Base-by-base conservation (phyloP, 2,113 vertebrate genomes). In the Tragelaphus buxtoni region DNA sequence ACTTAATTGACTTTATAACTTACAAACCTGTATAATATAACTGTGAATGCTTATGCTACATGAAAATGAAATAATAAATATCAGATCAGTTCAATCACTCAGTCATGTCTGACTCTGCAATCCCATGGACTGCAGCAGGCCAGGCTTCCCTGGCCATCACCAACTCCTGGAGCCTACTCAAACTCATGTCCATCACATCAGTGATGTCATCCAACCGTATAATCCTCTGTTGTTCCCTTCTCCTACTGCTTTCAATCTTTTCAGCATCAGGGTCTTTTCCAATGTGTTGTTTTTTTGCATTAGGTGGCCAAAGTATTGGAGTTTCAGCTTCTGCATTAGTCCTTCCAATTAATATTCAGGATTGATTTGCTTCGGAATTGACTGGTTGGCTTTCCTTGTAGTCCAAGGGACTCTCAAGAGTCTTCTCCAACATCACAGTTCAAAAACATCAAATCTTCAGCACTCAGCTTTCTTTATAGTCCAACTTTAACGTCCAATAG, bases 21-120 rank as follows among this genome's bases (percentile, higher is more conserved):
- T 65, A 45, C 60, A 85, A 77, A 88, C n/a, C 7, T 76, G 47
- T 35, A 49, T 45, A 83, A 56, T 49, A n/a, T 45, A 69, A 63
- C 13, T 60, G n/a, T 77, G 10, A 88, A 26, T 30, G 0, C 9
- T 24, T 63, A 56, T 14, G 4, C 26, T 85, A 60, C 5, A 42
- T 39, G 9, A 58, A 76, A 95, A 47, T 61, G 17, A n/a, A 53
- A 87, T 82, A 74, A 32, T 53, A 92, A 51, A 51, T 86, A 49
- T 56, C 45, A 77, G 35, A 10, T 69, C 18, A 39, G 9, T 22
- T 69, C n/a, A 39, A 18, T 47, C 18, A 10, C n/a, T 69, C 65
- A 69, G 65, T 39, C n/a, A 5, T 69, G 65, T 69, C 56, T 0
- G 0, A 69, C 65, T 69, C 9, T 22, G 2, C 4, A 20, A 39